Conservation (phyloP, 2,888 invertebrate genomes). For the Thecophora atra region DNA sequence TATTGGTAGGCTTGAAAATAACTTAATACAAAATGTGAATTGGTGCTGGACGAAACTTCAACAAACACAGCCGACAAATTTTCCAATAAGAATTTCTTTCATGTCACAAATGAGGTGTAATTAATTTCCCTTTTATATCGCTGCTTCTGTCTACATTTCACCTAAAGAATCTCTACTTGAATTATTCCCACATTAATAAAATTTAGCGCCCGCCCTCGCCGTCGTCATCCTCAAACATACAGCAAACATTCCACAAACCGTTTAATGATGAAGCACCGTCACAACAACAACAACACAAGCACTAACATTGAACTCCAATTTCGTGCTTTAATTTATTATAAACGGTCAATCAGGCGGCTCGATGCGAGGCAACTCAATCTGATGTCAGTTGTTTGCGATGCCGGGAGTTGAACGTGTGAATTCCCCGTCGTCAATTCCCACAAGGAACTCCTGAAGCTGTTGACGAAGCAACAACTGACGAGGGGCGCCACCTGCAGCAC, state of each 20-base stretch:
- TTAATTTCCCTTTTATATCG: too few species aligned
- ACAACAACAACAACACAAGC: constrained; percentile 17
- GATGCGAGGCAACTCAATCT: constrained; percentile 42
- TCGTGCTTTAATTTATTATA: neutral
- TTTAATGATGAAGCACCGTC: neutral
- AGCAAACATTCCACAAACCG: neutral
- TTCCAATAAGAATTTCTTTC: too few species aligned
- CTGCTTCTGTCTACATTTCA: too few species aligned
- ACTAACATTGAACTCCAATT: neutral
- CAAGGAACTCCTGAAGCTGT: neutral
- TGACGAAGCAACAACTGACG: neutral
- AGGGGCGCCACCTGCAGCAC: neutral
- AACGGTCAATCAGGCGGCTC: neutral
- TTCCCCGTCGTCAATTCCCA: neutral
- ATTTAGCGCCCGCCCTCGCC: neutral
- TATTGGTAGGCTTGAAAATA: too few species aligned
- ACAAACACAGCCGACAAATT: too few species aligned
- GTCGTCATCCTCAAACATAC: neutral
- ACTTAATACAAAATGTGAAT: too few species aligned
- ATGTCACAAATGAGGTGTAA: too few species aligned
- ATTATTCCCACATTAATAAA: neutral
- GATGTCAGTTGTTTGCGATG: constrained; percentile 1
- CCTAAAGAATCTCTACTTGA: too few species aligned
- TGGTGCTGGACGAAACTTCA: too few species aligned
- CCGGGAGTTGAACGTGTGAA: neutral